Percentiles rank a stretch among this genome's conserved stretches.
Evolutionary conservation across 2,113 vertebrate species (phyloP).

Genomic region (Narcine bancroftii): DNA sequence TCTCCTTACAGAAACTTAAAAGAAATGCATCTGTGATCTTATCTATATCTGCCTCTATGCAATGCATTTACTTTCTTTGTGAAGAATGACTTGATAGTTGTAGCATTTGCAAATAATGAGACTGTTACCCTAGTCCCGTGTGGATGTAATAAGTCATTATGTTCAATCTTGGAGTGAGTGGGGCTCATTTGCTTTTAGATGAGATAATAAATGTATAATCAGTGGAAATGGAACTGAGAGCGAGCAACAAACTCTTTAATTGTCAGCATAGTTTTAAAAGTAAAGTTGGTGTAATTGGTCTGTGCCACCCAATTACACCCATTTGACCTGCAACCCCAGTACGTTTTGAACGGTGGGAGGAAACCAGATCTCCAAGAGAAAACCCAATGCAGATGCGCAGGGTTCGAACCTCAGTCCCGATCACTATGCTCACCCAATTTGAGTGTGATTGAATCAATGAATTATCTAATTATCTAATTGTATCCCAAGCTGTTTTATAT

Average conservation of each 20-base stretch:
- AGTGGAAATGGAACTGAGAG: background rate
- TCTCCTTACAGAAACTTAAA: background rate
- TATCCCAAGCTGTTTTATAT: background rate
- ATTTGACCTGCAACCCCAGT: too few relatives aligned
- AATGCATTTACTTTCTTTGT: background rate
- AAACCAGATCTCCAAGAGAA: too few relatives aligned
- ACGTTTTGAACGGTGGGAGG: too few relatives aligned
- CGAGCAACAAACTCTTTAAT: background rate
- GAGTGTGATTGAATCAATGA: background rate
- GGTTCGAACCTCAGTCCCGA: too few relatives aligned
- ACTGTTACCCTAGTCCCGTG: background rate
- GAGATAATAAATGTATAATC: background rate
- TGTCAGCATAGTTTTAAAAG: background rate
- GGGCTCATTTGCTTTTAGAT: background rate
- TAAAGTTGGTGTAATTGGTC: background rate
- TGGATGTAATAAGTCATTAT: background rate
- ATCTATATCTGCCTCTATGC: background rate
- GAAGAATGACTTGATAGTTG: constrained; percentile 3
- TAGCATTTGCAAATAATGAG: background rate
- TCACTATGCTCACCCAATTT: background rate
- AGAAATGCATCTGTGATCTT: background rate
- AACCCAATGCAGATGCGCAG: too few relatives aligned
- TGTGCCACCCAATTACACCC: too few relatives aligned
- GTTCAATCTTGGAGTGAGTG: background rate
- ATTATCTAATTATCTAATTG: background rate